Base-by-base conservation (phyloP, 2,797 vertebrate species). In the Notolepis coatsorum region DNA sequence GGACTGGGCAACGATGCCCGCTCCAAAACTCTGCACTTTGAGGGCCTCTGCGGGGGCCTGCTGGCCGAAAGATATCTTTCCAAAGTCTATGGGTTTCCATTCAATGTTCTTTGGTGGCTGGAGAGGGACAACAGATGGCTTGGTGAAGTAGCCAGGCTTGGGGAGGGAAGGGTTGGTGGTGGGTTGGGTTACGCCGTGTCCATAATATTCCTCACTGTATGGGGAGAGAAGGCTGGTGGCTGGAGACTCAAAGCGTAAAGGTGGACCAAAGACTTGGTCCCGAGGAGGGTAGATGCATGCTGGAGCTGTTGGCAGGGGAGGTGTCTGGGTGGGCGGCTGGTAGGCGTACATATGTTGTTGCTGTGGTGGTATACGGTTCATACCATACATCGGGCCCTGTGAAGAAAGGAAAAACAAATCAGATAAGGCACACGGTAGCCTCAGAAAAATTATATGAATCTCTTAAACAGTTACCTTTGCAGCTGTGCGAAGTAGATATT, bases 81-180 rank as follows among this genome's bases (percentile, higher is more conserved):
- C 91, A 86, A 96, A 93, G 64, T 97, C 96, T 43, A 92, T 46
- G 33, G 85, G 73, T 65, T 97, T 97, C 31, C 93, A 87, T 37
- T 96, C 96, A n/a, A 80, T 64, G 68, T 85, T 86, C 82, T 96
- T 96, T 67, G 90, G 84, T 56, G 93, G 86, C 2, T 93, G 93
- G 17, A 93, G 73, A 18, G 90, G 80, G 0, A 83, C 88, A 0
- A 90, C 70, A 10, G 95, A 79, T 23, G 95, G 95, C 70, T 99
- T 97, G 50, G 97, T 99, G 81, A 99, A 99, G 84, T 99, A 99
- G 6, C 97, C 98, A 45, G 98, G 97, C 75, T 98, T 96, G 47
- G 97, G 98, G 41, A 99, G 84, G 0, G 95, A 86, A 39, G 97
- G 97, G 71, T 98, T 99, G 37, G 95, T 92, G 61, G 88, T 93